Base-by-base conservation (phyloP, 2,888 invertebrate species). In the Drosophila koepferae region DNA sequence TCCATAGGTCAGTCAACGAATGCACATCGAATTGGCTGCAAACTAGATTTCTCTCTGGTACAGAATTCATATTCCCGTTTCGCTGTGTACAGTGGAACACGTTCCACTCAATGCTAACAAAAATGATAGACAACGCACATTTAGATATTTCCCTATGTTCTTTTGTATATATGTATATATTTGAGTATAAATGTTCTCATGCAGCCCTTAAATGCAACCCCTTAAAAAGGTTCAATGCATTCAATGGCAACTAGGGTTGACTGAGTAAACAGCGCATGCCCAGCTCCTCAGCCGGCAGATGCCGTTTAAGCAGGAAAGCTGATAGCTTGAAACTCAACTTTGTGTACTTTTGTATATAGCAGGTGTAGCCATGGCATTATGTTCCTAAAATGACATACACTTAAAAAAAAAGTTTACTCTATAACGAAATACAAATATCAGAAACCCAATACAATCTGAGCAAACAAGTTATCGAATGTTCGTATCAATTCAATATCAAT, bases 211-310 rank as follows among this genome's bases (percentile, higher is more conserved):
- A 40, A 40, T 10, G 14, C 68, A 67, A 69, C 54, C 68, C 69
- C 59, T 40, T 55, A 51, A 51, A 34, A 44, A 65, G 28, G 28
- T 41, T 28, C 28, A 12, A 7, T 31, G 10, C 34, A 43, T 14
- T 40, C 28, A 23, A n/a, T 9, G 20, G 8, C 10, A 55, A 12
- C 55, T 36, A 43, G 76, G 76, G 76, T 76, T 58, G 72, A 49
- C 49, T 72, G 18, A 31, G n/a, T 23, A 53, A 31, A 41, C 23
- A 51, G 66, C 62, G 76, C 72, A 51, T 34, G 72, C 65, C 76
- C 53, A 49, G 36, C 59, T 49, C 12, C 43, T 36, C 48, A 20
- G 8, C 12, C 23, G 56, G 55, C 75, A 75, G 66, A 65, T 72
- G 74, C 51, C 44, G 23, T 44, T 20, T 1, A 38, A 34, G 36